These are phyloP conservation scores for Cantharis lateralis DNA, from an alignment of 2,888 invertebrate species.

Conservation along the genomic window DNA sequence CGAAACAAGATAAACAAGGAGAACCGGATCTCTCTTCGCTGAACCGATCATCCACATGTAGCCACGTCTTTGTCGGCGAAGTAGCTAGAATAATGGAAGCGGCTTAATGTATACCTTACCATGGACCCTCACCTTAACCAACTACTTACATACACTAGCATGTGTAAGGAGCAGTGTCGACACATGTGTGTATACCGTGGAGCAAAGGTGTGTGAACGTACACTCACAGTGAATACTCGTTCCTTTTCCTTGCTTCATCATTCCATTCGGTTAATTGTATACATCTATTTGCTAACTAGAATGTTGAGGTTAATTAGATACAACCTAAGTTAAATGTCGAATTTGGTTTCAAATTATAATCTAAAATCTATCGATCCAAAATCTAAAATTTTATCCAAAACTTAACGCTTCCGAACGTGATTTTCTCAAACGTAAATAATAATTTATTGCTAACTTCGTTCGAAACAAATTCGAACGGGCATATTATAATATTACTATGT, in stretches of 20 bases:
- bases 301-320: constrained; percentile 26
- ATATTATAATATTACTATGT: neutral
- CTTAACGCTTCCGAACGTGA: neutral
- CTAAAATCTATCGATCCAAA: neutral
- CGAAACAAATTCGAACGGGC: neutral
- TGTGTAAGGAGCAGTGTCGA: constrained; percentile 56
- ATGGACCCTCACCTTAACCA: constrained; percentile 52
- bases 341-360: constrained; percentile 1
- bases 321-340: constrained; percentile 5
- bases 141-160: constrained; percentile 55
- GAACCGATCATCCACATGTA: constrained; percentile 35
- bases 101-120: constrained; percentile 52
- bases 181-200: constrained; percentile 49
- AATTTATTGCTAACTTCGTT: neutral
- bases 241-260: constrained; percentile 32
- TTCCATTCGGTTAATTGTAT: constrained; percentile 40
- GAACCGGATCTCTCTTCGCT: constrained; percentile 24
- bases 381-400: neutral
- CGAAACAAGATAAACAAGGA: constrained; percentile 50
- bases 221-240: constrained; percentile 41
- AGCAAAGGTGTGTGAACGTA: constrained; percentile 53
- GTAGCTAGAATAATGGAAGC: constrained; percentile 55
- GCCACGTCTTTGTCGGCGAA: constrained; percentile 50
- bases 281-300: constrained; percentile 44
- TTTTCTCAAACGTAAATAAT: neutral